Percentiles rank a stretch among this genome's conserved stretches.
These are phyloP conservation scores for Petrocephalus sullivani DNA, from an alignment of 2,797 vertebrate species.

Conservation along the genomic window DNA sequence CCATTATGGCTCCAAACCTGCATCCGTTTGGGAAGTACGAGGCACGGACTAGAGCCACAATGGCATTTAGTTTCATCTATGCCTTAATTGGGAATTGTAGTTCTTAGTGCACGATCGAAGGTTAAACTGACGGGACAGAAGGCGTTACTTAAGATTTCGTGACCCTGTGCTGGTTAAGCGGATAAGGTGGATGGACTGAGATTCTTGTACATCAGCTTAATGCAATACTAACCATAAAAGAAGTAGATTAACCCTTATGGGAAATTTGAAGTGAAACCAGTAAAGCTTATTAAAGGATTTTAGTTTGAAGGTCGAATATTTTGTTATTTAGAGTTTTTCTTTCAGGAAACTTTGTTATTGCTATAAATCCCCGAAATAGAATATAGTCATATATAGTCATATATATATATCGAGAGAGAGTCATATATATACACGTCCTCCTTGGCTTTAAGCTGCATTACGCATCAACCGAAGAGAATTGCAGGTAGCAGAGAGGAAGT, in stretches of 20 bases:
- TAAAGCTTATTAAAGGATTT: neutral
- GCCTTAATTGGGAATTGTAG: neutral
- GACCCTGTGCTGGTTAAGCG: neutral
- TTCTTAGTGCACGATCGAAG: neutral
- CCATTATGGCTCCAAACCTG: slow-evolving; percentile 16
- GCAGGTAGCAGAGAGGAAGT: too few species aligned
- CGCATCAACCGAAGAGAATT: too few species aligned
- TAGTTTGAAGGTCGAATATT: too few species aligned
- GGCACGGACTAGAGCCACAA: neutral
- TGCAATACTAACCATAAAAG: neutral
- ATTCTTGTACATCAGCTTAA: neutral
- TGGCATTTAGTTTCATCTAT: neutral
- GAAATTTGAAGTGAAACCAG: neutral
- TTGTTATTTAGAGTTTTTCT: too few species aligned
- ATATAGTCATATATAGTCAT: too few species aligned
- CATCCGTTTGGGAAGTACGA: neutral
- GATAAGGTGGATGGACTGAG: neutral
- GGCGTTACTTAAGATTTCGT: neutral
- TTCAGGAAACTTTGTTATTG: too few species aligned
- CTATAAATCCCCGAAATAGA: too few species aligned
- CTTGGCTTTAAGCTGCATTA: too few species aligned
- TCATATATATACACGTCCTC: too few species aligned
- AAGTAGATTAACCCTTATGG: neutral
- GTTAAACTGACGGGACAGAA: neutral
- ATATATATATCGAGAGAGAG: too few species aligned